Base-by-base conservation (phyloP, 2,113 vertebrate genomes). In the Cheilinus undulatus region DNA sequence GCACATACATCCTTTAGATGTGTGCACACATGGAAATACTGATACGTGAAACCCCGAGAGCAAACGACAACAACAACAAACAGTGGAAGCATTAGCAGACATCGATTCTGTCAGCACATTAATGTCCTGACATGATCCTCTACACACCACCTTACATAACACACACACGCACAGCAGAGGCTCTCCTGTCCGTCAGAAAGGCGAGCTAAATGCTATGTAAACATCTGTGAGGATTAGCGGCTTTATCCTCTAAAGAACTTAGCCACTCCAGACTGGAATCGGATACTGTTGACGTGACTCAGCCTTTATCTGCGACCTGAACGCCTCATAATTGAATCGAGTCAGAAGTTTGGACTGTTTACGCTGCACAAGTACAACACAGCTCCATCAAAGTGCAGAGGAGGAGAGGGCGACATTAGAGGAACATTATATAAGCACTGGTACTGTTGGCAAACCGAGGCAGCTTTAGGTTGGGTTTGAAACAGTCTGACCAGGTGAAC, bases 181-280 rank as follows among this genome's bases (percentile, higher is more conserved):
- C 38, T 22, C 36, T 13, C 22, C 45, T 24, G 56, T 61, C 69
- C 8, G 2, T 49, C 72, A 48, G 22, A 62, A 1, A 57, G 34
- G 56, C 63, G 7, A 59, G 48, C 28, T 69, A 80, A 88, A 83
- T 76, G 79, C 84, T 73, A 66, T 36, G 82, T 72, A 81, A 87
- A 87, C 85, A 87, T 83, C 42, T 72, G 76, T 7, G 30, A 34
- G 74, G 82, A 82, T 85, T 83, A 83, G 52, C 50, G 69, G 66
- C 32, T 67, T 83, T 19, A 80, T 77, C 73, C 66, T 28, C 6
- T 64, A 27, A 75, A 73, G 63, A 70, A 80, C 67, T 69, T 20
- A 53, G 23, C 12, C 1, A 42, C 50, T 78, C n/a, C 64, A 63
- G 51, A 54, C 58, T 60, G 76, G 43, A 27, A 67, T 34, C 5